phyloP scores from a whole-genome alignment of 2,888 invertebrate genomes.

The Mystacides longicornis region DNA sequence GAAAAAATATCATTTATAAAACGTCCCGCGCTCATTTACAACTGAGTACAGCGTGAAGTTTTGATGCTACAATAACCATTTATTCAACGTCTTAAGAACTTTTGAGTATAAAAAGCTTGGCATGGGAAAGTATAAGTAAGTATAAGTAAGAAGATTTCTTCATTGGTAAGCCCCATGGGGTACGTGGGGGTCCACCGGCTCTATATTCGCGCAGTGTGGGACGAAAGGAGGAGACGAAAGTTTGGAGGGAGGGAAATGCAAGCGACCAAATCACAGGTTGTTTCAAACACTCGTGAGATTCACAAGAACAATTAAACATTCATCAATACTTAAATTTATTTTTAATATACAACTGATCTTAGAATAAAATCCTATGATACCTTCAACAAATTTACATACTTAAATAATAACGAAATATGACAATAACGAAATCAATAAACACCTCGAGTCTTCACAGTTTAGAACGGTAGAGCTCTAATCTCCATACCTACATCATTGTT shows the following conservation, averaged over 20 bases:
- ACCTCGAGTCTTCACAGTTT: too few species aligned
- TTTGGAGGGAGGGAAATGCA: slow-evolving; percentile 19
- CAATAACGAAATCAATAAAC: too few species aligned
- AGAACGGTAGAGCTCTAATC: too few species aligned
- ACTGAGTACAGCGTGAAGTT: slow-evolving; percentile 12
- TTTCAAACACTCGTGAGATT: too few species aligned
- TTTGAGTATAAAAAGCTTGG: slow-evolving; percentile 23
- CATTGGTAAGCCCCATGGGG: slow-evolving; percentile 23
- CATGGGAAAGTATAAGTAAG: slow-evolving; percentile 23
- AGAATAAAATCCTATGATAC: too few species aligned
- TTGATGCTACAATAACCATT: slow-evolving; percentile 12
- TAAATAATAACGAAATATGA: too few species aligned
- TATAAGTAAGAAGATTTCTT: slow-evolving; percentile 26
- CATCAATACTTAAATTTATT: too few species aligned
- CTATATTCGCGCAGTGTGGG: not conserved
- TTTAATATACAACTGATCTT: too few species aligned
- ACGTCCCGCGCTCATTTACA: slow-evolving; percentile 7
- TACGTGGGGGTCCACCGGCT: not conserved
- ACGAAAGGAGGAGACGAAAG: slow-evolving; percentile 13
- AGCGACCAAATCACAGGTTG: slow-evolving; percentile 9
- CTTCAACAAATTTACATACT: too few species aligned
- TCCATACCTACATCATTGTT: too few species aligned
- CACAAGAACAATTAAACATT: too few species aligned
- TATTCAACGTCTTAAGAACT: slow-evolving; percentile 22
- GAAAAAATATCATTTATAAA: not conserved